Evolutionary conservation across 1,140 invertebrate genomes (phyloP).

Genomic region (Campoletis sonorensis): DNA sequence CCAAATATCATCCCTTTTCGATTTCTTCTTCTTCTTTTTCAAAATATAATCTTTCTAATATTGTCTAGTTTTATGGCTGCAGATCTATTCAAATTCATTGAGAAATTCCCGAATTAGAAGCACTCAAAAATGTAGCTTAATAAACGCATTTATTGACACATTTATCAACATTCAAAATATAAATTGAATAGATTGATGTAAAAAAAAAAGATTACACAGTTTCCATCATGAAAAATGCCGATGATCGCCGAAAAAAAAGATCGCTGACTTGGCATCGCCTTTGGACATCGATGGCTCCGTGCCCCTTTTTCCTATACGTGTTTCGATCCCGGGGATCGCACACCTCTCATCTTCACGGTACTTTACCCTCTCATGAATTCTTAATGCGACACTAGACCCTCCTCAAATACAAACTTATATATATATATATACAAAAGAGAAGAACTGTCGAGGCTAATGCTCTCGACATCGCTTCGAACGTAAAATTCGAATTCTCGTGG

Average conservation of each 20-base stretch:
- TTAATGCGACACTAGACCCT: constrained; percentile 22
- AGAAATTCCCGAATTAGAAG: no score
- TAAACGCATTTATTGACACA: no score
- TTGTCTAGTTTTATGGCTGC: no score
- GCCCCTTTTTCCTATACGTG: neutral
- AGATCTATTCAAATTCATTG: no score
- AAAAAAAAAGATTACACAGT: no score
- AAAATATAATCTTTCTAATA: no score
- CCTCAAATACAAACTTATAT: neutral
- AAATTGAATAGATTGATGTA: no score
- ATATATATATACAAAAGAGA: neutral
- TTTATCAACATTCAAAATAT: no score
- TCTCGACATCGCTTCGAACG: neutral
- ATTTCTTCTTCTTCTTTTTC: no score
- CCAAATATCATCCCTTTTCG: no score
- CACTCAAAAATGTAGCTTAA: no score
- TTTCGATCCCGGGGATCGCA: neutral
- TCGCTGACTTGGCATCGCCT: constrained; percentile 9
- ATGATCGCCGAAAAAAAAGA: neutral
- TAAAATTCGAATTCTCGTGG: neutral
- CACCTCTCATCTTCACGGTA: constrained; percentile 2
- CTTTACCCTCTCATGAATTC: constrained; percentile 31
- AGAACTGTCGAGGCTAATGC: neutral
- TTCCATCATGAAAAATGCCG: no score
- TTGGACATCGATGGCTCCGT: constrained; percentile 13